A percentile compares a stretch with the other conserved stretches of the same genome.
These are phyloP conservation scores for Baronia brevicornis DNA, from an alignment of 2,888 invertebrate species.

Conservation along the genomic window DNA sequence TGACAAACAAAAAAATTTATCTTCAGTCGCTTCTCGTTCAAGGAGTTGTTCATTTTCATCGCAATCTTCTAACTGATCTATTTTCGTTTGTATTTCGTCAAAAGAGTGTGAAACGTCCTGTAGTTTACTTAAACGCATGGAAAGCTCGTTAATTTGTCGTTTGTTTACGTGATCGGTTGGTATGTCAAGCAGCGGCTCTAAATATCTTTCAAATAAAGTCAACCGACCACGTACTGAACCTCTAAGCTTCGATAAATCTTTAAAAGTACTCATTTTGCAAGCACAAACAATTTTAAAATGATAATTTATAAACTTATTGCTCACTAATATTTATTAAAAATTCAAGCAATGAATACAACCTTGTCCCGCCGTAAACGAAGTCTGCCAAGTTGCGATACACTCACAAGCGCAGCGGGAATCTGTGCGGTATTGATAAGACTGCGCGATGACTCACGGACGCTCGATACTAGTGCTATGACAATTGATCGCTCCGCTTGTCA, in stretches of 20 bases:
- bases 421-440: no score
- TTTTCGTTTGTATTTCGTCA: not conserved
- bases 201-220: not conserved
- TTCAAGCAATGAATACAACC: no score
- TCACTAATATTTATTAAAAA: no score
- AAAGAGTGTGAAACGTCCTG: not conserved
- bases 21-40: not conserved
- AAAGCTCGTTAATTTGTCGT: not conserved
- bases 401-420: no score
- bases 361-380: no score
- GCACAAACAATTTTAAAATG: not conserved
- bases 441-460: no score
- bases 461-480: no score
- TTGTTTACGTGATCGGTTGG: not conserved
- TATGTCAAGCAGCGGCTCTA: not conserved
- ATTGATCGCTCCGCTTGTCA: no score
- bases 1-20: not conserved
- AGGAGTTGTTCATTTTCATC: not conserved
- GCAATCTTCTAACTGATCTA: not conserved
- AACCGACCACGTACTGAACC: not conserved
- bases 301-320: no score
- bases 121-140: not conserved
- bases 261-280: not conserved
- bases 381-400: no score
- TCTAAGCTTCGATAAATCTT: not conserved